Evolutionary conservation across 2,113 vertebrate genomes (phyloP).

Genomic region (Myotis lucifugus): DNA sequence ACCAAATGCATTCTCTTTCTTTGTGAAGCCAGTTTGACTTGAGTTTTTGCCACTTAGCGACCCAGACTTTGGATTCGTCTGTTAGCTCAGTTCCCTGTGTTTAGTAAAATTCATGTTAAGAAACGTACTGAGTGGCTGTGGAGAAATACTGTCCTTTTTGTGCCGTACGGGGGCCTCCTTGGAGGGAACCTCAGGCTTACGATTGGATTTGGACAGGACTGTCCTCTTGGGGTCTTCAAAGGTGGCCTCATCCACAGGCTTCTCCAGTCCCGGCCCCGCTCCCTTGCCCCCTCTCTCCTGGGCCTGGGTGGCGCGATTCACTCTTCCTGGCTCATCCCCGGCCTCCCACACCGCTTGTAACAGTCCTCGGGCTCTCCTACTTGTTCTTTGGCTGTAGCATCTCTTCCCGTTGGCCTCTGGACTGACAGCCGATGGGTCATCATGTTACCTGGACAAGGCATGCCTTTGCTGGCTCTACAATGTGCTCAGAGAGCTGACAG

Average conservation of each 20-base stretch:
- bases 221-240: not conserved
- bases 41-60: not conserved
- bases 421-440: not conserved
- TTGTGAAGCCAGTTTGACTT: not conserved
- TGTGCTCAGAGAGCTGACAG: not conserved
- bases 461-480: not conserved
- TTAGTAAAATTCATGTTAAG: constrained; percentile 40
- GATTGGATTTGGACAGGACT: not conserved
- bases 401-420: not conserved
- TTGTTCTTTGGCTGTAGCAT: not conserved
- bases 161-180: not conserved
- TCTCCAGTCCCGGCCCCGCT: not conserved
- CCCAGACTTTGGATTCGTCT: not conserved
- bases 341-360: not conserved
- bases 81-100: not conserved
- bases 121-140: not conserved
- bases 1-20: not conserved
- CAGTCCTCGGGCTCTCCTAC: not conserved
- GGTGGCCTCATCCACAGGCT: not conserved
- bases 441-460: not conserved
- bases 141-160: not conserved
- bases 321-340: no score
- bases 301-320: not conserved
- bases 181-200: not conserved
- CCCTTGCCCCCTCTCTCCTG: not conserved